Percentiles rank a stretch among this genome's conserved stretches.
phyloP scores from a whole-genome alignment of 2,888 invertebrate species.

The Aspidiotus rigidus region DNA sequence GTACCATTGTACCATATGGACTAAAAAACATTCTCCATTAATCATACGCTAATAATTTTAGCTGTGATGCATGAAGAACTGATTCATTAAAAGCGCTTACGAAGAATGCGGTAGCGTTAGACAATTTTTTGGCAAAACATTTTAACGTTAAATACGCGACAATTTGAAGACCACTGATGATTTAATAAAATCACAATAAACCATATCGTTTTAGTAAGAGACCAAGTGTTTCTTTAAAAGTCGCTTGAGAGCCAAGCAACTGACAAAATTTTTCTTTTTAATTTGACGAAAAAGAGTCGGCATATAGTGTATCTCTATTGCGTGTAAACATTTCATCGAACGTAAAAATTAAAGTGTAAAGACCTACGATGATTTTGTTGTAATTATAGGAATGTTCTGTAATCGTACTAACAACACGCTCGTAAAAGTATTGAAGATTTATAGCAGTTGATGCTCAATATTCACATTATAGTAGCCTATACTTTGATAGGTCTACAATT shows the following conservation, averaged over 20 bases:
- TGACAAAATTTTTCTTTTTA: background rate
- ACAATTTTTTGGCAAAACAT: background rate
- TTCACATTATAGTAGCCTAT: too few species aligned
- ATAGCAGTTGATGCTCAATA: too few species aligned
- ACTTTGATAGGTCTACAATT: too few species aligned
- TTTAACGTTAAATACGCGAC: background rate
- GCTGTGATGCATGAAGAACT: too few species aligned
- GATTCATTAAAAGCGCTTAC: too few species aligned
- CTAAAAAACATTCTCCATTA: too few species aligned
- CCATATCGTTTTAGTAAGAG: background rate
- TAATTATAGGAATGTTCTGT: too few species aligned
- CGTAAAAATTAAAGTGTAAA: background rate
- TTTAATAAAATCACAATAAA: background rate
- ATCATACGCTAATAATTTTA: too few species aligned
- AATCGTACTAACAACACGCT: too few species aligned
- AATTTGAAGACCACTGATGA: background rate
- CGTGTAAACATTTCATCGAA: background rate
- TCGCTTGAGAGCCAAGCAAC: background rate
- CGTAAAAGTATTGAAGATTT: too few species aligned
- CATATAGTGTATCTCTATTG: background rate
- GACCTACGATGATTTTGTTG: background rate
- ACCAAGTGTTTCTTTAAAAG: conserved; percentile 1
- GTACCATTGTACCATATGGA: too few species aligned
- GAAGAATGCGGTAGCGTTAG: too few species aligned
- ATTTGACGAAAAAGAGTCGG: background rate